Evolutionary conservation across 2,797 vertebrate species (phyloP), one percentile per base, ranked within the genome.

Genomic region (Acropternis orthonyx): DNA sequence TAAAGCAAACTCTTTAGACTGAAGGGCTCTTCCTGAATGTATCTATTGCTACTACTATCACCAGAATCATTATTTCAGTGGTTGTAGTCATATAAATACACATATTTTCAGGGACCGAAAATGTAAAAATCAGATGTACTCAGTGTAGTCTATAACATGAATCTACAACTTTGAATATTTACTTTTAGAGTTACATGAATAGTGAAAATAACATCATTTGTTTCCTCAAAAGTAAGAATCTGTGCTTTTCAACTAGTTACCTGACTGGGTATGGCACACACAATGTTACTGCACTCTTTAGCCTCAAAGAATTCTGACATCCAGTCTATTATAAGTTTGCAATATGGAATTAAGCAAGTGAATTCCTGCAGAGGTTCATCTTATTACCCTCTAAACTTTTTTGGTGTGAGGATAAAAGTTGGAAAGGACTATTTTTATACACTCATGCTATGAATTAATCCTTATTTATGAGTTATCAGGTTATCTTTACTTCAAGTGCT

Each of bases 391-490:
- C 67, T n/a, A 51, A 79, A 65, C 5, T 34, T 15, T 80, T 55
- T 37, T 77, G n/a, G 4, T 52, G 24, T 41, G 30, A 79, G 39
- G 22, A 72, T 39, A 69, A 48, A 83, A 63, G 43, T 62, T 68
- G 62, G 55, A 66, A 90, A 86, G 20, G 21, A 58, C 55, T 36
- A 59, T 27, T 88, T 75, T 74, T 61, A 12, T 23, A 22, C 14
- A n/a, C 13, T 66, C 0, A 2, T 79, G 36, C 24, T 88, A 34
- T 28, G 51, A 46, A 59, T 36, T 12, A 78, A 73, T 39, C 36
- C 39, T 55, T 73, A 0, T 16, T 59, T 44, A 27, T 0, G 3
- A 59, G 14, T 63, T 52, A 52, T 24, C 11, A 54, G 8, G 6
- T 78, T 76, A 48, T 34, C 71, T 91, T 89, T 48, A 6, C 10